Conservation (phyloP, 2,888 invertebrate genomes). For the Hypsopygia costalis region DNA sequence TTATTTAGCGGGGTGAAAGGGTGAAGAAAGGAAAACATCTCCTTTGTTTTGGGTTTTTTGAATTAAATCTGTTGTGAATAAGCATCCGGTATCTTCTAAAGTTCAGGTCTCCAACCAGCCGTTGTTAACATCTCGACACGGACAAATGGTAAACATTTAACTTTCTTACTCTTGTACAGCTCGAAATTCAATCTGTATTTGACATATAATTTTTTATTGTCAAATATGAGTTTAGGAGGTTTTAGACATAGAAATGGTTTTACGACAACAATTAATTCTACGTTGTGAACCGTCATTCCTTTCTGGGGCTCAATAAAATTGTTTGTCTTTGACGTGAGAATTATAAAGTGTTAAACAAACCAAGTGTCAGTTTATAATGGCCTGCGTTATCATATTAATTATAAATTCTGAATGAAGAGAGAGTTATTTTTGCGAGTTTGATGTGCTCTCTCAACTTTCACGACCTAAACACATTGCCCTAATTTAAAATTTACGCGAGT, state of each 20-base stretch:
- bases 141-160: slow-evolving; percentile 22
- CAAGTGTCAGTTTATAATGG: background rate
- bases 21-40: slow-evolving; percentile 22
- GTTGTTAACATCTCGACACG: slow-evolving; percentile 26
- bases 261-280: background rate
- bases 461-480: slow-evolving; percentile 29
- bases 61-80: slow-evolving; percentile 41
- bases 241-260: background rate
- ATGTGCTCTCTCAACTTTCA: slow-evolving; percentile 20
- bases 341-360: background rate
- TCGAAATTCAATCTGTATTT: background rate
- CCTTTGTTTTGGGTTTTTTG: slow-evolving; percentile 20
- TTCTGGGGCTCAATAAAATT: background rate
- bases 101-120: slow-evolving; percentile 26
- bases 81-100: slow-evolving; percentile 24
- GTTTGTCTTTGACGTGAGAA: background rate
- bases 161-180: slow-evolving; percentile 11
- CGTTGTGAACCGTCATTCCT: background rate
- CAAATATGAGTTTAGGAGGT: background rate
- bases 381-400: slow-evolving; percentile 20
- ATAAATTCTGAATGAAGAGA: slow-evolving; percentile 23
- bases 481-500: slow-evolving; percentile 32
- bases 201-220: background rate
- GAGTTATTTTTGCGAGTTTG: slow-evolving; percentile 26
- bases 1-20: slow-evolving; percentile 32